Evolutionary conservation across 2,888 invertebrate species (phyloP).

Genomic region (Pseudococcus jackbeardsleyi): DNA sequence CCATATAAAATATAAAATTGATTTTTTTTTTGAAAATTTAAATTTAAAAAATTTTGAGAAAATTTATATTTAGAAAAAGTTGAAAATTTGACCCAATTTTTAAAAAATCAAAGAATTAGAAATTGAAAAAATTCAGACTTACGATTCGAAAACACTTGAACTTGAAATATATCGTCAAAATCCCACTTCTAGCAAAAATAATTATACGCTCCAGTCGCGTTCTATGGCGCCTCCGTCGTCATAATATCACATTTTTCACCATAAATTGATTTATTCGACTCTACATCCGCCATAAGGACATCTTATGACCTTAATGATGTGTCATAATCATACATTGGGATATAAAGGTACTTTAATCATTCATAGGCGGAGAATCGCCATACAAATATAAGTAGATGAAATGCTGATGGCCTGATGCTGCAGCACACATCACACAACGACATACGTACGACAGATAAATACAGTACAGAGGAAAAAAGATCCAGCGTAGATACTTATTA

Average conservation of each 20-base stretch:
- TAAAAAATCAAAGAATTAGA: no score
- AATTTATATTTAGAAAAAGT: no score
- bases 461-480: background rate
- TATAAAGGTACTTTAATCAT: background rate
- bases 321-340: conserved; percentile 6
- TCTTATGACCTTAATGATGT: background rate
- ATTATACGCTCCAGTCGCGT: no score
- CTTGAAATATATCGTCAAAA: no score
- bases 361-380: no score
- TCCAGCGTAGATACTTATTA: conserved; percentile 25
- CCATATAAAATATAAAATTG: no score
- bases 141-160: no score
- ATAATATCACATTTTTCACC: background rate
- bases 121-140: no score
- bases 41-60: no score
- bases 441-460: background rate
- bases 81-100: no score
- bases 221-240: background rate
- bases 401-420: background rate
- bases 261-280: conserved; percentile 17
- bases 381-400: background rate
- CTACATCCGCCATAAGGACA: background rate
- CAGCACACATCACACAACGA: background rate
- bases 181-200: no score
- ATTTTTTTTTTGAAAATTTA: no score